A percentile compares a stretch with the other conserved stretches of the same genome.
Conservation (phyloP, 2,113 vertebrate genomes). For the Mionectes macconnelli region DNA sequence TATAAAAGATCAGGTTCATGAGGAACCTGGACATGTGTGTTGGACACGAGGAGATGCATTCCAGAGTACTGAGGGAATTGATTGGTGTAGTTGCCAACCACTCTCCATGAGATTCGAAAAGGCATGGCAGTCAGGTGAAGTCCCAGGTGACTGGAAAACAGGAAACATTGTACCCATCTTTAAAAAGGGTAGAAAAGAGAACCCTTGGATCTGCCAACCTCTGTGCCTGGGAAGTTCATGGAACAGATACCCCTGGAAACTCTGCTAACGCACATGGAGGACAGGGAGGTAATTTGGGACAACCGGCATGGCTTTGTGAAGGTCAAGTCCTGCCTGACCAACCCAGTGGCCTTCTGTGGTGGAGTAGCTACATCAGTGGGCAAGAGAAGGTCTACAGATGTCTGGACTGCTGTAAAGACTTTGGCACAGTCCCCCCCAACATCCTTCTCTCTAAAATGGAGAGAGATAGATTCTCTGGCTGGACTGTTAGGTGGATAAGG, state of each 20-base stretch:
- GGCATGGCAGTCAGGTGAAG: background rate
- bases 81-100: background rate
- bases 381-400: background rate
- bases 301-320: background rate
- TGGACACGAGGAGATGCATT: fast-evolving
- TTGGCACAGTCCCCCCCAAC: fast-evolving
- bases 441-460: background rate
- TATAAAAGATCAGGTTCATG: background rate
- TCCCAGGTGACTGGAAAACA: background rate
- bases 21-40: background rate
- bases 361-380: background rate
- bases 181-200: background rate
- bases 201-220: background rate
- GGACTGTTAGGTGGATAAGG: background rate
- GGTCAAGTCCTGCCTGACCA: background rate
- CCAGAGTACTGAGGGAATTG: background rate
- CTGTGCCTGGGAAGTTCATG: background rate
- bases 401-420: background rate
- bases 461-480: background rate
- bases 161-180: background rate
- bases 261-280: background rate
- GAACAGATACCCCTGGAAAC: background rate
- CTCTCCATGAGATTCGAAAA: background rate
- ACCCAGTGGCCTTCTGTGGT: background rate
- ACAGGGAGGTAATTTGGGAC: background rate